Evolutionary conservation across 2,888 invertebrate species (phyloP), one percentile per base, ranked within the genome.

Genomic region (Nematopogon swammerdamellus): DNA sequence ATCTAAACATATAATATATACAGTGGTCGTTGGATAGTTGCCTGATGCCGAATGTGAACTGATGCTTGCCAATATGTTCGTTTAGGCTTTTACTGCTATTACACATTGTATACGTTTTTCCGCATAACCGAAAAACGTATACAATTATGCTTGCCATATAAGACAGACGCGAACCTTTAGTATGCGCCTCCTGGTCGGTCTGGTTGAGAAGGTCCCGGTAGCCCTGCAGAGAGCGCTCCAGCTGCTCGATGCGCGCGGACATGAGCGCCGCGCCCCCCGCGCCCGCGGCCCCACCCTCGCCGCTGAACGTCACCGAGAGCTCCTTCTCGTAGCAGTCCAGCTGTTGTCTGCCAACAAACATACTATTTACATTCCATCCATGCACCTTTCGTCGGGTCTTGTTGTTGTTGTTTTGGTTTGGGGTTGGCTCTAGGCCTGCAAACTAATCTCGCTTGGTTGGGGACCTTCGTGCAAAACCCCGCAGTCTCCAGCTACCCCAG

Each of bases 271-370:
- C 65, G 4, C 71, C 72, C 2, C 70, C 56, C 17, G 59, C 59
- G 44, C 64, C 65, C 1, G 56, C 67, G 18, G 73, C 74, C 10
- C 72, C 63, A 25, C 70, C 72, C 5, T 56, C 54, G 0, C 75
- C 73, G 30, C 68, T 64, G 44, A 77, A 51, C 0, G 73, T 69
- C 58, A 80, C 72, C 1, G 91, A 88, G 54, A 90, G 69, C 72
- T 93, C 93, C 62, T 88, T 89, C 70, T 93, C 92, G 61, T 91
- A 92, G 49, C 88, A 85, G 61, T 92, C 92, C 45, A 93, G 66
- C 58, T 92, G 86, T 52, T 86, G 84, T 49, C 91, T 84, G 58
- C 83, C 84, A 29, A n/a, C n/a, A n/a, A n/a, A n/a, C n/a, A n/a
- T n/a, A n/a, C n/a, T n/a, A n/a, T 47, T 11, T 6, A 11, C 8